Evolutionary conservation across 2,888 invertebrate species (phyloP).

Genomic region (Mythimna ferrago): DNA sequence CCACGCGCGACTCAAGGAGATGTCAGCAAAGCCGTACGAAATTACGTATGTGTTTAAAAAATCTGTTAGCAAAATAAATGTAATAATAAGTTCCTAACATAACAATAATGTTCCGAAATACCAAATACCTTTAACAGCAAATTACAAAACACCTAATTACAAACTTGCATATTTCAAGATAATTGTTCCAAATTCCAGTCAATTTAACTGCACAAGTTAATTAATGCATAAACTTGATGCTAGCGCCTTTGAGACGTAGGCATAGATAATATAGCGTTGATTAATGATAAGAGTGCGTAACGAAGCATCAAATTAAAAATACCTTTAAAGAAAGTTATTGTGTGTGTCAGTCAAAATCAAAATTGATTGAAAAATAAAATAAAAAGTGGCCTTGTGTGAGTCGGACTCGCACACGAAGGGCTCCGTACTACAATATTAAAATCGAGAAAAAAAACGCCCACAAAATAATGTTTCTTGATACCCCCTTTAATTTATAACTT

Average conservation of each 20-base stretch:
- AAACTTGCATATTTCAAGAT: slow-evolving; percentile 21
- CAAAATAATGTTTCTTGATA: no score
- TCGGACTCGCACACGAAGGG: no score
- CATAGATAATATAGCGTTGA: slow-evolving; percentile 35
- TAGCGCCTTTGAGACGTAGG: slow-evolving; percentile 2
- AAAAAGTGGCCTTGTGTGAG: no score
- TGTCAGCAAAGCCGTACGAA: no score
- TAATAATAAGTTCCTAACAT: no score
- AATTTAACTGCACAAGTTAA: slow-evolving; percentile 35
- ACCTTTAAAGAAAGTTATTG: slow-evolving; percentile 27
- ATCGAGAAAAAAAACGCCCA: no score
- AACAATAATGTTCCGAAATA: background rate
- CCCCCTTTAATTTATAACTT: no score
- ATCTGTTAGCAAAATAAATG: no score
- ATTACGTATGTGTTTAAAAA: no score
- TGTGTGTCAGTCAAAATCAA: slow-evolving; percentile 31
- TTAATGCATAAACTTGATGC: slow-evolving; percentile 45
- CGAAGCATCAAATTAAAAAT: slow-evolving; percentile 55
- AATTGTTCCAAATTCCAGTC: slow-evolving; percentile 41
- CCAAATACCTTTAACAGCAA: background rate
- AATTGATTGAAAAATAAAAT: slow-evolving; percentile 27
- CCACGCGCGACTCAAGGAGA: no score
- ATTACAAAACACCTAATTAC: slow-evolving; percentile 9
- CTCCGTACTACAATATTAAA: no score
- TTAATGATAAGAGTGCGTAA: slow-evolving; percentile 35